Evolutionary conservation across 2,797 vertebrate genomes (phyloP), one percentile per base, ranked within the genome.

Genomic region (Coendou prehensilis): DNA sequence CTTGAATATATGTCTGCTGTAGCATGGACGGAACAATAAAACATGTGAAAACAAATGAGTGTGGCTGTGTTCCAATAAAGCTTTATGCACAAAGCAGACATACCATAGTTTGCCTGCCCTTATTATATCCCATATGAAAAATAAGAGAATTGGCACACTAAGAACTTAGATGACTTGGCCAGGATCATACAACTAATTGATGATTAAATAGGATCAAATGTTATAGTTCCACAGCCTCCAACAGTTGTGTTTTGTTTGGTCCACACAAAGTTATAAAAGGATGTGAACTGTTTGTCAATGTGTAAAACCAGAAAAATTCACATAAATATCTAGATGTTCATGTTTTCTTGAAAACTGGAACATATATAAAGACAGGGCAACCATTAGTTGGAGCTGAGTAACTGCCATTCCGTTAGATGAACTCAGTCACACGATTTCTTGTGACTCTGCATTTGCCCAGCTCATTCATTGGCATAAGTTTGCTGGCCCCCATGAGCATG

Each of bases 271-370:
- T 79, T 85, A 45, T 15, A 64, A 54, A 83, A 47, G 93, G 14
- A 91, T 91, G 78, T 79, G 13, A 87, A 28, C 67, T 81, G 18
- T 64, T 67, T 90, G 23, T 50, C 26, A 54, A 87, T 3, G 67
- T 26, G 5, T 82, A 67, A 87, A 84, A 75, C 57, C 41, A n/a
- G 30, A 5, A 79, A n/a, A 78, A 64, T 15, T 93, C 50, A 41
- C 11, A 73, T 59, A 82, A 47, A 54, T 54, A 83, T 61, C 9
- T 63, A 33, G 13, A 54, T 95, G 8, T 57, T 57, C 56, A 76
- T 6, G 8, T 90, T 85, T 91, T 94, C 64, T 95, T 59, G 64
- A 80, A 88, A 67, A 79, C 33, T 81, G 5, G 45, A 95, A 61
- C 30, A 82, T 79, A 28, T 61, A 8, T 17, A 95, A 93, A 47